Conservation (phyloP, 1,140 invertebrate species). For the Andricus grossulariae region DNA sequence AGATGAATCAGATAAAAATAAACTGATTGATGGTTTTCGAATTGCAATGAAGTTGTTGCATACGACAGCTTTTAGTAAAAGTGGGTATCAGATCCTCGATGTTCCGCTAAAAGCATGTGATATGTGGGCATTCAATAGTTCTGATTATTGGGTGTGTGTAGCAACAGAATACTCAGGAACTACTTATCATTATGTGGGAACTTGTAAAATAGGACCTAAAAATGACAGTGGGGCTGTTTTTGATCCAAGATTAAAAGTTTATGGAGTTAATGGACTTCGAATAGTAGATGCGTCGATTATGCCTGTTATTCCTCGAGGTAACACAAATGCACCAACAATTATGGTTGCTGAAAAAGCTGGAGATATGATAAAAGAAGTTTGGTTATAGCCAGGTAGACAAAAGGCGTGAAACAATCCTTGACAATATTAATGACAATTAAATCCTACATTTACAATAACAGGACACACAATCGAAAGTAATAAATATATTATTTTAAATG, state of each 20-base stretch:
- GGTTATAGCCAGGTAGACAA: background rate
- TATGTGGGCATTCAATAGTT: slow-evolving; percentile 18
- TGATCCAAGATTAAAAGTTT: slow-evolving; percentile 72
- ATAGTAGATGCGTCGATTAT: slow-evolving; percentile 74
- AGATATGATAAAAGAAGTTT: slow-evolving; percentile 45
- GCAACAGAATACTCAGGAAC: slow-evolving; percentile 53
- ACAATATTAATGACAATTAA: too few species aligned
- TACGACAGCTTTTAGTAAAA: slow-evolving; percentile 50
- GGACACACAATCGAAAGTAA: too few species aligned
- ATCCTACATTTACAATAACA: too few species aligned
- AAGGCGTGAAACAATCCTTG: too few species aligned
- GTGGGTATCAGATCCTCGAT: slow-evolving; percentile 41
- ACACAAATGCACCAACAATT: slow-evolving; percentile 43
- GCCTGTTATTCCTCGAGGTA: slow-evolving; percentile 43
- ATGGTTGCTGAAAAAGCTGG: slow-evolving; percentile 47
- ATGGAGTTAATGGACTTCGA: slow-evolving; percentile 66
- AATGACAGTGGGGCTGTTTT: slow-evolving; percentile 73
- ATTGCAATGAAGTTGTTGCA: slow-evolving; percentile 49
- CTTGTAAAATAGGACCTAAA: slow-evolving; percentile 75
- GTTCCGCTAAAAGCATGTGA: slow-evolving; percentile 14
- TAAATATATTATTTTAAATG: too few species aligned
- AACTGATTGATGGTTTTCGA: slow-evolving; percentile 70
- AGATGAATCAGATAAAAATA: slow-evolving; percentile 66
- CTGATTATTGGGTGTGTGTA: slow-evolving; percentile 63
- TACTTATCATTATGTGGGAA: slow-evolving; percentile 67